These are phyloP conservation scores for Pongo pygmaeus DNA, from an alignment of 2,113 vertebrate species.

Conservation along the genomic window DNA sequence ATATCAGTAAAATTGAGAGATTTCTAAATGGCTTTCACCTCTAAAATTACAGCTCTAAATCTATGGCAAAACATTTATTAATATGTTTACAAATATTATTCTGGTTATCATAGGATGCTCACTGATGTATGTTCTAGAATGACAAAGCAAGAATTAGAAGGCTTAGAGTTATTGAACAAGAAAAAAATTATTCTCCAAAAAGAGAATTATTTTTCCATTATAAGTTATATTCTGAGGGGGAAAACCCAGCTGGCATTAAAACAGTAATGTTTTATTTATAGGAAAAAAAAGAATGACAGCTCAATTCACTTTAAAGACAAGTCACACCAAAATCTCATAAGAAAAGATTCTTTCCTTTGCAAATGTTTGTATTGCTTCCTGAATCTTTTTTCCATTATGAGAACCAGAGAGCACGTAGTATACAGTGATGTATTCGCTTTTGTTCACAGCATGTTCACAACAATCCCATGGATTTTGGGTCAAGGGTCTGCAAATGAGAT, in stretches of 20 bases:
- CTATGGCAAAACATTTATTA: conserved; percentile 54
- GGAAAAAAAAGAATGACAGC: conserved; percentile 54
- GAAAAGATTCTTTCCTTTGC: conserved; percentile 51
- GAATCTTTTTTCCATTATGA: conserved; percentile 53
- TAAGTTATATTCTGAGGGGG: conserved; percentile 62
- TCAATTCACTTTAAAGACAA: conserved; percentile 49
- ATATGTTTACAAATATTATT: conserved; percentile 63
- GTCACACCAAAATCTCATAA: conserved; percentile 21
- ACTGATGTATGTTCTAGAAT: conserved; percentile 46
- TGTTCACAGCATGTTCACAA: not conserved
- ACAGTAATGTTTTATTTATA: conserved; percentile 63
- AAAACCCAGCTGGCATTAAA: conserved; percentile 62
- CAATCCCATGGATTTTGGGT: not conserved
- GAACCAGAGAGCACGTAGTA: not conserved
- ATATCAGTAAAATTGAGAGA: not conserved
- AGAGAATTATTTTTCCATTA: conserved; percentile 59
- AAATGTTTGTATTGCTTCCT: conserved; percentile 38
- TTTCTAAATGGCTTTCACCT: not conserved
- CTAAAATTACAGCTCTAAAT: not conserved
- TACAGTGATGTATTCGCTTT: conserved; percentile 42
- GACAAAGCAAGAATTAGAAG: conserved; percentile 60
- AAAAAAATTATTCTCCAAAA: conserved; percentile 55
- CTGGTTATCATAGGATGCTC: conserved; percentile 36
- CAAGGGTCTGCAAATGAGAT: conserved; percentile 9
- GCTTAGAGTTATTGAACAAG: not conserved